A percentile compares a stretch with the other conserved stretches of the same genome.
phyloP scores from a whole-genome alignment of 2,888 invertebrate species.

The Colletes collaris region DNA sequence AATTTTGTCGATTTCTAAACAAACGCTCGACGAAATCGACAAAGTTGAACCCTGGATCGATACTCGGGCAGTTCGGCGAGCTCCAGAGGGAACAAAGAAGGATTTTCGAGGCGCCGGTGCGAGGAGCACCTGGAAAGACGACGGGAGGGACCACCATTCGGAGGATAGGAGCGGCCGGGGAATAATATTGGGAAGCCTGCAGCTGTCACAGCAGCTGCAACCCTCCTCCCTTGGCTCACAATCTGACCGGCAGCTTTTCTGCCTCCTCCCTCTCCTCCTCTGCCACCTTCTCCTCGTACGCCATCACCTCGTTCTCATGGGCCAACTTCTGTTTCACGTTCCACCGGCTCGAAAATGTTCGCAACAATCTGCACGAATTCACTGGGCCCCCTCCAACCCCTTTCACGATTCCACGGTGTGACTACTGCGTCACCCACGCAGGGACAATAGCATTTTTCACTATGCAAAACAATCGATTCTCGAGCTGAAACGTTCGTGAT shows the following conservation, averaged over 20 bases:
- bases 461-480: no score
- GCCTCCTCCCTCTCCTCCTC: conserved; percentile 53
- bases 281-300: conserved; percentile 49
- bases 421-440: no score
- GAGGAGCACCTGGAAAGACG: conserved; percentile 67
- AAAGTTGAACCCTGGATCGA: conserved; percentile 21
- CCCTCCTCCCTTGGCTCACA: conserved; percentile 68
- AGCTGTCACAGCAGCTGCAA: conserved; percentile 80
- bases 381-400: background rate
- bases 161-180: conserved; percentile 64
- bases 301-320: conserved; percentile 45
- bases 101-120: conserved; percentile 60
- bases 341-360: background rate
- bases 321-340: conserved; percentile 41
- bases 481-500: no score
- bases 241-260: conserved; percentile 73
- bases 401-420: no score
- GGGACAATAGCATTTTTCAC: no score
- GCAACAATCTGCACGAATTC: background rate
- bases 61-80: conserved; percentile 9
- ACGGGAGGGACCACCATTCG: conserved; percentile 64
- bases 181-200: conserved; percentile 76
- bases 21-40: conserved; percentile 12
- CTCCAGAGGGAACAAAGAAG: conserved; percentile 59
- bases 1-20: background rate